These are phyloP conservation scores for Cydia strobilella DNA, from an alignment of 1,140 invertebrate genomes.

Conservation along the genomic window DNA sequence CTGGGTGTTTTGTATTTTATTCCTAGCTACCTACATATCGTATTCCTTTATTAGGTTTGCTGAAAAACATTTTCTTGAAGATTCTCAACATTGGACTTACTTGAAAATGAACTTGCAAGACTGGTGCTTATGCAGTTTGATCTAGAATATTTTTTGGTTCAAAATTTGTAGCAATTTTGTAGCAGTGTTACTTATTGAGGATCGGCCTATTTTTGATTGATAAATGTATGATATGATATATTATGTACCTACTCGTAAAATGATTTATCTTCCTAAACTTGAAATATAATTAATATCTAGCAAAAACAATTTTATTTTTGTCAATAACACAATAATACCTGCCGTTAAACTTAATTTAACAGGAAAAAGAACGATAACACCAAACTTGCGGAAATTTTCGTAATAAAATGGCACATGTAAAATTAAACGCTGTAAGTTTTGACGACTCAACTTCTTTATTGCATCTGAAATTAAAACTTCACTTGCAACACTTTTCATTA, in stretches of 20 bases:
- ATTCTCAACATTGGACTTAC: too few relatives aligned
- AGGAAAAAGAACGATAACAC: not conserved
- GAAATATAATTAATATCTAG: too few relatives aligned
- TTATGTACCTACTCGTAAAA: too few relatives aligned
- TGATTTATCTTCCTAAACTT: too few relatives aligned
- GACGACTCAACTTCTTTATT: slow-evolving; percentile 16
- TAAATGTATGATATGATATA: too few relatives aligned
- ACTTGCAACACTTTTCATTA: slow-evolving; percentile 13
- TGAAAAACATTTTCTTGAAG: not conserved
- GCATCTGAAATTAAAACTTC: not conserved
- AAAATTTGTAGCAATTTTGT: too few relatives aligned
- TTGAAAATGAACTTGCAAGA: too few relatives aligned
- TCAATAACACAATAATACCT: too few relatives aligned
- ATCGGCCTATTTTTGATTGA: too few relatives aligned
- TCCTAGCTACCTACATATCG: not conserved
- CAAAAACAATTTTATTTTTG: too few relatives aligned
- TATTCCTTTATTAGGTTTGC: not conserved
- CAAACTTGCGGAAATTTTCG: not conserved
- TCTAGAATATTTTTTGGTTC: too few relatives aligned
- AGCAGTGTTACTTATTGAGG: too few relatives aligned
- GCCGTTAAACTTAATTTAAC: not conserved
- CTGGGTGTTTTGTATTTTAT: slow-evolving; percentile 3
- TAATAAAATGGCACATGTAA: not conserved
- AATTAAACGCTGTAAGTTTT: not conserved
- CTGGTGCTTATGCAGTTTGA: not conserved